phyloP scores from a whole-genome alignment of 2,797 vertebrate species.

The Neoniphon sammara region DNA sequence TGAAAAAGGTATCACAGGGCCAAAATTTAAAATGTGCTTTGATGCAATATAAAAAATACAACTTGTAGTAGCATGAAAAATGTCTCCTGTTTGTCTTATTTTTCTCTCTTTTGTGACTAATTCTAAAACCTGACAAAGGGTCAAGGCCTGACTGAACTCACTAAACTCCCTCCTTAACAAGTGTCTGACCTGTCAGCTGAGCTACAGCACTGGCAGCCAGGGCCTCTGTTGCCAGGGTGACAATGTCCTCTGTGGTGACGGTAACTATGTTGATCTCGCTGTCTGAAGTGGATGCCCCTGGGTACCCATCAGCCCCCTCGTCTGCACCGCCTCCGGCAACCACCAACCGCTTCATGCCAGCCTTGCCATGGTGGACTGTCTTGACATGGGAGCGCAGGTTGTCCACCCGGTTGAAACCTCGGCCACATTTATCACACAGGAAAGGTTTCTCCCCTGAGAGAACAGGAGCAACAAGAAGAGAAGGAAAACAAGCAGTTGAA shows the following conservation, averaged over 20 bases:
- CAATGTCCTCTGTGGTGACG: conserved; percentile 92
- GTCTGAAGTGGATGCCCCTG: conserved; percentile 68
- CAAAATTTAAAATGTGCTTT: too few species aligned
- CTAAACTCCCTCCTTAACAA: neutral
- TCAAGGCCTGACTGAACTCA: neutral
- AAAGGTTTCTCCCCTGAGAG: conserved; percentile 94
- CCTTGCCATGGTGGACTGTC: conserved; percentile 96
- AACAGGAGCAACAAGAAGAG: neutral
- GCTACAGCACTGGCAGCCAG: conserved; percentile 90
- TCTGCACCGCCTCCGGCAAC: conserved; percentile 63
- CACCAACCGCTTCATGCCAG: conserved; percentile 93
- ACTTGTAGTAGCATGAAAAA: too few species aligned
- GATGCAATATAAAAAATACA: too few species aligned
- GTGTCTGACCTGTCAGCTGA: conserved; percentile 90
- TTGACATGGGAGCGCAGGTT: conserved; percentile 98
- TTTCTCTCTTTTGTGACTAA: too few species aligned
- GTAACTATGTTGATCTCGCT: conserved; percentile 94
- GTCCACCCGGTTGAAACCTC: conserved; percentile 97
- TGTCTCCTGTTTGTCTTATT: too few species aligned
- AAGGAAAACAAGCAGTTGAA: neutral
- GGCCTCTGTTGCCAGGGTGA: conserved; percentile 91
- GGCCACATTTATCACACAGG: conserved; percentile 95
- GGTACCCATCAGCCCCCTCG: conserved; percentile 64
- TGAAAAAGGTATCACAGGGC: neutral
- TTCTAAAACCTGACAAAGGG: too few species aligned